Conservation (phyloP, 53 echinoderm and acorn worm genomes). For the Holothuria scabra region DNA sequence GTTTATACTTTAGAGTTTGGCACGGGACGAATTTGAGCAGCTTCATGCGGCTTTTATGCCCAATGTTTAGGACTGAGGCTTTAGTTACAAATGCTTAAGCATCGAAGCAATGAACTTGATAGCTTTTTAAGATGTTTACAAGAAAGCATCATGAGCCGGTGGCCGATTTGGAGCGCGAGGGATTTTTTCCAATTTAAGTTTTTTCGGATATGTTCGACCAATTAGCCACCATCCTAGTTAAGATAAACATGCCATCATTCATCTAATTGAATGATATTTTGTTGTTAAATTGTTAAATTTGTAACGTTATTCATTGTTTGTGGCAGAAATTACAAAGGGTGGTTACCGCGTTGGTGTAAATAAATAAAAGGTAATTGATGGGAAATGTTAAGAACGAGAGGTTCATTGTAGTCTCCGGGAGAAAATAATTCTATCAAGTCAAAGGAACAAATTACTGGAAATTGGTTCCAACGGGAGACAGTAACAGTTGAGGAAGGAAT, state of each 20-base stretch:
- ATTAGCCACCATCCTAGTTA: constrained; percentile 43
- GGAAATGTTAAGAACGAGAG: constrained; percentile 37
- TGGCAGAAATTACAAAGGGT: constrained; percentile 40
- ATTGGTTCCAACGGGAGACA: too few species aligned
- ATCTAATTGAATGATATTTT: constrained; percentile 40
- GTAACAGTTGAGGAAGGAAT: too few species aligned
- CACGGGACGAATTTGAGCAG: constrained; percentile 21
- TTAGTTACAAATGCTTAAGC: constrained; percentile 35
- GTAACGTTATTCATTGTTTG: constrained; percentile 47
- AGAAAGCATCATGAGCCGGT: constrained; percentile 33
- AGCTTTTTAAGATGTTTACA: constrained; percentile 49
- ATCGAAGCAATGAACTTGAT: constrained; percentile 27
- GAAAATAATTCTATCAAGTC: too few species aligned
- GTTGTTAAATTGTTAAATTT: constrained; percentile 46
- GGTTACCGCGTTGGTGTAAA: constrained; percentile 39
- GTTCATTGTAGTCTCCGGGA: constrained; percentile 7
- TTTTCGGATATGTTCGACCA: constrained; percentile 38
- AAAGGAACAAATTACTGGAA: too few species aligned
- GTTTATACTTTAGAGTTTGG: constrained; percentile 32
- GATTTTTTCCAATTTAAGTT: constrained; percentile 32
- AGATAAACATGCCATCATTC: constrained; percentile 44
- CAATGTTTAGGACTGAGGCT: constrained; percentile 39
- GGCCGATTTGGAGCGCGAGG: constrained; percentile 37
- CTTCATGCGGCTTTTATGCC: constrained; percentile 25
- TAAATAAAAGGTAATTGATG: constrained; percentile 45